Evolutionary conservation across 1,140 invertebrate genomes (phyloP), one percentile per base, ranked within the genome.

Genomic region (Cotesia chilonis): DNA sequence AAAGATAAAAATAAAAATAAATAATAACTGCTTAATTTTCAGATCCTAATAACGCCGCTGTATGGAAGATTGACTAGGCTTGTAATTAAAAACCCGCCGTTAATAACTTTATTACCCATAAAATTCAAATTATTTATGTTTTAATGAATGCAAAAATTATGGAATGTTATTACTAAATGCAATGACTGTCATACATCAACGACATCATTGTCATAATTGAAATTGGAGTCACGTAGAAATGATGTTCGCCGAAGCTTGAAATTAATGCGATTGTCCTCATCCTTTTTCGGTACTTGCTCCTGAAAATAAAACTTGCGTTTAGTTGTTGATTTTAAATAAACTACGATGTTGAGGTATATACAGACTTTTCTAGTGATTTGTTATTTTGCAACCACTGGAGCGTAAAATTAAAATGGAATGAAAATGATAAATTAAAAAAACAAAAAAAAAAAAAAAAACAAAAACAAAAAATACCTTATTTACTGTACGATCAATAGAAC

Each of bases 161-260:
- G 64, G 64, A 66, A 66, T 66, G 64, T 41, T 66, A 66, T 20
- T 52, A 12, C 10, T 64, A n/a, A 12, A 65, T 57, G 59, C 10
- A 41, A 41, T 66, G 10, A 28, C 28, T 41, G 37, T 82, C 77
- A 87, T 65, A 87, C 85, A 59, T 87, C 85, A 75, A 87, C 85
- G 37, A 84, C 80, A 41, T 87, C 85, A 38, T 85, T 87, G 65
- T 86, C 84, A 70, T 87, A 87, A 75, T 87, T 86, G 76, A 86
- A 87, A 75, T 87, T 87, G 36, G 85, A 86, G 77, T 87, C 86
- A 64, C 84, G 86, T 70, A 87, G 79, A 76, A 87, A 85, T 37
- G 84, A 87, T 61, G 85, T 87, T 73, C 86, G 82, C 69, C 84
- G 80, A 69, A 85, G 81, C 76, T 87, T 87, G 70, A 85, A 82